Conservation (phyloP, 2,797 vertebrate species). For the Rhyacichthys aspro region DNA sequence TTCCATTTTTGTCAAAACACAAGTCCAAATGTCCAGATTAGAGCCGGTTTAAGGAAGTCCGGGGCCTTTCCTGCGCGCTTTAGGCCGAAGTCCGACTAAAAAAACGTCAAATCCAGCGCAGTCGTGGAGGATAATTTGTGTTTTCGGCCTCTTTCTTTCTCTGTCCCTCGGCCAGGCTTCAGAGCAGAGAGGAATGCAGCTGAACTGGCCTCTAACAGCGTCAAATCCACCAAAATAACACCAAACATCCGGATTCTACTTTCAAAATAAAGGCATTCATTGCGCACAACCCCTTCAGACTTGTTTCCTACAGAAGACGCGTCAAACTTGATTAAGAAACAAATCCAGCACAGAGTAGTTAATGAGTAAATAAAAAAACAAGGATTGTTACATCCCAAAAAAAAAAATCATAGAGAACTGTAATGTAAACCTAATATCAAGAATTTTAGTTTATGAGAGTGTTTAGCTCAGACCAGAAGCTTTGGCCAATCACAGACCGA, state of each 20-base stretch:
- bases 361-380: too few species aligned
- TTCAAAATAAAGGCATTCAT: slow-evolving; percentile 57
- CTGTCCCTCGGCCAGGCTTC: slow-evolving; percentile 74
- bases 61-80: slow-evolving; percentile 23
- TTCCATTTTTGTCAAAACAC: slow-evolving; percentile 2
- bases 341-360: too few species aligned
- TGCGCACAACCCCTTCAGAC: not conserved
- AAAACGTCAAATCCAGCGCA: slow-evolving; percentile 64
- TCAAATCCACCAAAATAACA: fast-evolving
- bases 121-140: slow-evolving; percentile 70
- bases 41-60: slow-evolving; percentile 32
- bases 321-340: too few species aligned
- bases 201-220: slow-evolving; percentile 54
- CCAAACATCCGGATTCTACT: slow-evolving; percentile 14
- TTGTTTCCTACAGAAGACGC: too few species aligned
- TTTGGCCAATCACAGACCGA: too few species aligned
- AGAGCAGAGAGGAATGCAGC: slow-evolving; percentile 84
- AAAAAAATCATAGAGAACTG: too few species aligned
- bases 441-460: not conserved
- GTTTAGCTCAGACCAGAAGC: too few species aligned
- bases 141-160: slow-evolving; percentile 59
- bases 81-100: slow-evolving; percentile 28
- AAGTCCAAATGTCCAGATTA: slow-evolving; percentile 45
- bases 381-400: too few species aligned
- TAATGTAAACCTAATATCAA: too few species aligned